These are phyloP conservation scores for Pterobdella sp. DNA, from an alignment of 2,888 invertebrate genomes.

Conservation along the genomic window DNA sequence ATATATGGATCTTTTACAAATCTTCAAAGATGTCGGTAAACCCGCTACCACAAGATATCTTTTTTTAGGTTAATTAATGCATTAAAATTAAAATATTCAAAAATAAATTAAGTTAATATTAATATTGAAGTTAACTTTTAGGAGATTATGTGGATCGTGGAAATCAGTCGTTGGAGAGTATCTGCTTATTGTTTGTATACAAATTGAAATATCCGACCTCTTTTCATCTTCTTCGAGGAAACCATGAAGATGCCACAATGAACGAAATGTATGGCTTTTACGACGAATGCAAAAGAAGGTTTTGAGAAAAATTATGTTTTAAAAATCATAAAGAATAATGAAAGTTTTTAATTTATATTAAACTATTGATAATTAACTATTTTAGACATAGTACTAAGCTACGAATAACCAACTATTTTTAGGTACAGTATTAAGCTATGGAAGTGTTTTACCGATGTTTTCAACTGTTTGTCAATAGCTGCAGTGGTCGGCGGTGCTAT, in stretches of 20 bases:
- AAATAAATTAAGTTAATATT: neutral
- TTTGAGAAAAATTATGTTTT: conserved; percentile 40
- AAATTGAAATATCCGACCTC: conserved; percentile 57
- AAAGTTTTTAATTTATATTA: neutral
- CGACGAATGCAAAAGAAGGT: conserved; percentile 56
- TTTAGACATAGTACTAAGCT: neutral
- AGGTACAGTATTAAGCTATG: conserved; percentile 30
- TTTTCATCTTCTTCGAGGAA: conserved; percentile 53
- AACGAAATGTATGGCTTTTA: conserved; percentile 58
- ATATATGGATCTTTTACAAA: conserved; percentile 53
- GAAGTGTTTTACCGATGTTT: conserved; percentile 27
- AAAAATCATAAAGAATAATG: neutral
- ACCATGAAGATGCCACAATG: conserved; percentile 56
- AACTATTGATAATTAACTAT: neutral
- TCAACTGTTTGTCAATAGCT: conserved; percentile 39
- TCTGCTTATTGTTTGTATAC: conserved; percentile 55
- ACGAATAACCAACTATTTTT: neutral
- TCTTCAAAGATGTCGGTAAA: conserved; percentile 46
- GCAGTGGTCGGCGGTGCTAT: conserved; percentile 55
- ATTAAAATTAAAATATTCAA: neutral
- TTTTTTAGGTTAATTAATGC: conserved; percentile 46
- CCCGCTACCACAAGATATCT: conserved; percentile 56
- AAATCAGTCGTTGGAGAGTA: conserved; percentile 54
- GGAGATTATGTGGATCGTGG: conserved; percentile 58
- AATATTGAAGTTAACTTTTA: neutral